Conservation (phyloP, 2,888 invertebrate genomes). For the Apeira syringaria region DNA sequence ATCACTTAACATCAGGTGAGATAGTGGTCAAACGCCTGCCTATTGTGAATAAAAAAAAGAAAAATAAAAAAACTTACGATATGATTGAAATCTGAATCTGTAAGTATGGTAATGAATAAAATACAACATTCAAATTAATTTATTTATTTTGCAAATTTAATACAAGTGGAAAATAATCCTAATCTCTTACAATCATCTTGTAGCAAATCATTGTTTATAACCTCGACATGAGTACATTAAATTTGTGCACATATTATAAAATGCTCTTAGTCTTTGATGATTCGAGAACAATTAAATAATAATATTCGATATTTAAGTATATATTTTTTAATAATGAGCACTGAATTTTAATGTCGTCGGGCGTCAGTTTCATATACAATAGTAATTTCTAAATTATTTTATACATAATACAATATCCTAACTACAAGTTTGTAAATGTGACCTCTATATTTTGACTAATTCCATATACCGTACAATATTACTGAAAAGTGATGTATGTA, state of each 20-base stretch:
- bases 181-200: conserved; percentile 40
- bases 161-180: conserved; percentile 67
- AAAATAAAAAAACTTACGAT: too few species aligned
- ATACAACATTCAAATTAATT: conserved; percentile 38
- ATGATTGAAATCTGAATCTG: too few species aligned
- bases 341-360: not conserved
- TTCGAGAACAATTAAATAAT: too few species aligned
- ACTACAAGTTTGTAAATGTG: conserved; percentile 19
- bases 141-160: conserved; percentile 75
- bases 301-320: too few species aligned
- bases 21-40: too few species aligned
- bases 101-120: too few species aligned
- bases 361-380: not conserved
- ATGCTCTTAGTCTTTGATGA: too few species aligned
- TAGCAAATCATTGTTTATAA: not conserved
- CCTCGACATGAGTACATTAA: not conserved
- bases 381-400: conserved; percentile 50
- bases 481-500: conserved; percentile 33
- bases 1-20: too few species aligned
- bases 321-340: too few species aligned
- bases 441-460: conserved; percentile 56
- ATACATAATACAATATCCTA: conserved; percentile 43
- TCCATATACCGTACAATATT: conserved; percentile 39
- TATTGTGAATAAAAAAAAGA: too few species aligned
- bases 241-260: too few species aligned